A percentile compares a stretch with the other conserved stretches of the same genome.
Evolutionary conservation across 2,888 invertebrate genomes (phyloP).

Genomic region (Hirudinaria manillensis): DNA sequence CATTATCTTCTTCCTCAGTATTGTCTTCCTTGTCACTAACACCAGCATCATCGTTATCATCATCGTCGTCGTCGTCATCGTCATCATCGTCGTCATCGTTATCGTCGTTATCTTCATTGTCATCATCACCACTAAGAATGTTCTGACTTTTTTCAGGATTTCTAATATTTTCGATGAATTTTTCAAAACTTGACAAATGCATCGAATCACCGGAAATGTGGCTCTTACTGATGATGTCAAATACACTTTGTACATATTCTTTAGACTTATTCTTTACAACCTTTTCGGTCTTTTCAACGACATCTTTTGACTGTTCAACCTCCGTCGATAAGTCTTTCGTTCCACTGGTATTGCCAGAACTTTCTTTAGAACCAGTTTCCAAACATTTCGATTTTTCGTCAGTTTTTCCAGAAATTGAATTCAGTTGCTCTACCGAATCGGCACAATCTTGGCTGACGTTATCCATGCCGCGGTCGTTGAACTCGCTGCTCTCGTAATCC

Average conservation of each 20-base stretch:
- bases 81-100: background rate
- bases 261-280: no score
- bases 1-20: background rate
- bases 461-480: background rate
- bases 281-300: background rate
- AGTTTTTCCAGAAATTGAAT: no score
- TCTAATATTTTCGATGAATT: no score
- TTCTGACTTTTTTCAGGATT: background rate
- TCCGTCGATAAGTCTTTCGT: no score
- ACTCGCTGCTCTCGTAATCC: background rate
- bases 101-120: background rate
- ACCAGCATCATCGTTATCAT: slow-evolving; percentile 9
- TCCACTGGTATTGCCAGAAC: no score
- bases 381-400: no score
- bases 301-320: background rate
- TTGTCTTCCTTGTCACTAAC: no score
- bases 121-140: background rate
- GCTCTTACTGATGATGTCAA: background rate
- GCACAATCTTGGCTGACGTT: background rate
- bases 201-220: background rate
- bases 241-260: no score
- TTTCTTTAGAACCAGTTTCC: no score
- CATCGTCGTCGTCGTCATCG: background rate
- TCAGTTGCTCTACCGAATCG: background rate
- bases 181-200: no score